These are phyloP conservation scores for Murina feae DNA, from an alignment of 2,113 vertebrate genomes.

Conservation along the genomic window DNA sequence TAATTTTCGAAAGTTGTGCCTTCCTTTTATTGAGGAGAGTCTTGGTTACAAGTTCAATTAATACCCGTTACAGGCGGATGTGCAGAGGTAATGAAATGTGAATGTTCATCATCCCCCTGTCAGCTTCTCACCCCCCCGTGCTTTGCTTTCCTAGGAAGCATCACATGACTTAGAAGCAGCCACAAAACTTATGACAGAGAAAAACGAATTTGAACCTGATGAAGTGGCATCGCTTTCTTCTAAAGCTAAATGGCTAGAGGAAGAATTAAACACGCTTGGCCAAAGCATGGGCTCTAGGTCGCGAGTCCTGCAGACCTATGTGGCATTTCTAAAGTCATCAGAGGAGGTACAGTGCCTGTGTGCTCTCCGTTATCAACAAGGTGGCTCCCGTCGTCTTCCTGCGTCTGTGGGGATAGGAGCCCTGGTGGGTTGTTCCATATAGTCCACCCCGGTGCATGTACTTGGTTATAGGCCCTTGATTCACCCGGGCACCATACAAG, in stretches of 20 bases:
- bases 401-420: neutral
- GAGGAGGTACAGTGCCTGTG: slow-evolving; percentile 82
- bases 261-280: slow-evolving; percentile 82
- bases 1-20: neutral
- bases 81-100: slow-evolving; percentile 33
- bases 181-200: slow-evolving; percentile 81
- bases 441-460: neutral
- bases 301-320: slow-evolving; percentile 81
- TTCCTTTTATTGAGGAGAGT: slow-evolving; percentile 49
- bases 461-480: neutral
- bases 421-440: neutral
- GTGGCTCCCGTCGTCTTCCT: neutral
- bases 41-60: slow-evolving; percentile 51
- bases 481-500: neutral
- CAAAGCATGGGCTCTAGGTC: slow-evolving; percentile 79
- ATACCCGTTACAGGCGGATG: neutral
- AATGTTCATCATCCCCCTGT: slow-evolving; percentile 15
- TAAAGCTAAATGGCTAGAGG: slow-evolving; percentile 76
- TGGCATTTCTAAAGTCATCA: slow-evolving; percentile 83
- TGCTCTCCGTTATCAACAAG: neutral
- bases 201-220: slow-evolving; percentile 75
- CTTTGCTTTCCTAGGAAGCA: slow-evolving; percentile 79
- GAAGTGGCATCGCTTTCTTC: slow-evolving; percentile 76
- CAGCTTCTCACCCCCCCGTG: neutral
- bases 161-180: slow-evolving; percentile 78